Base-by-base conservation (phyloP, 2,888 invertebrate species). In the Chaetogeoica ovagalla region DNA sequence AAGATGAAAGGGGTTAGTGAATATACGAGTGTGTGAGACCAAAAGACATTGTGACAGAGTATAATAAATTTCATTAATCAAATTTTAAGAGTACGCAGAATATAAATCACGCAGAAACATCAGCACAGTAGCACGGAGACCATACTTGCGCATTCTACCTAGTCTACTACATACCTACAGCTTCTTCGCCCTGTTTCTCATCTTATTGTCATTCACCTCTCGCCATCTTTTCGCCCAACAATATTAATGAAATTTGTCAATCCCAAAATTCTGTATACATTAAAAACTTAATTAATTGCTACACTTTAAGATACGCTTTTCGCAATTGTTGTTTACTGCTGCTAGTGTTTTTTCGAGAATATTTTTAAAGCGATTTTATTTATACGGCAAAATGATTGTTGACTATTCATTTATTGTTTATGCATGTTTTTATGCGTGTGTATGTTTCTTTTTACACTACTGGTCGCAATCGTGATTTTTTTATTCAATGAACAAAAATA, bases 241-340 rank as follows among this genome's bases (percentile, higher is more conserved):
- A 79, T 71, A 79, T 79, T 71, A 79, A 82, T 74, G 69, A 55
- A 81, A 75, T 82, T 83, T 72, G 71, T 81, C 81, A 81, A 52
- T 73, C 52, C 55, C 43, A 39, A 63, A 79, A 23, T 71, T 65
- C 39, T 13, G 39, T 79, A 17, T 79, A 63, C 69, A 30, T 21
- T 13, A 68, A 63, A 81, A 68, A 66, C 72, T 71, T 82, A 71
- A 76, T 71, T 82, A 79, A 76, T 76, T 63, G 79, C 70, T 71
- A 69, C 63, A 59, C 57, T 59, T 43, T 48, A 63, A 57, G 60
- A 74, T 55, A 9, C 39, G 23, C 30, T 37, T 57, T 0, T 21
- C 63, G 9, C 11, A n/a, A 13, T 19, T 19, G 19, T 19, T 17
- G 55, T 19, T 2, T 52, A 15, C 19, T 19, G 55, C 5, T 55